Evolutionary conservation across 2,888 invertebrate species (phyloP).

Genomic region (Anodontia alba): DNA sequence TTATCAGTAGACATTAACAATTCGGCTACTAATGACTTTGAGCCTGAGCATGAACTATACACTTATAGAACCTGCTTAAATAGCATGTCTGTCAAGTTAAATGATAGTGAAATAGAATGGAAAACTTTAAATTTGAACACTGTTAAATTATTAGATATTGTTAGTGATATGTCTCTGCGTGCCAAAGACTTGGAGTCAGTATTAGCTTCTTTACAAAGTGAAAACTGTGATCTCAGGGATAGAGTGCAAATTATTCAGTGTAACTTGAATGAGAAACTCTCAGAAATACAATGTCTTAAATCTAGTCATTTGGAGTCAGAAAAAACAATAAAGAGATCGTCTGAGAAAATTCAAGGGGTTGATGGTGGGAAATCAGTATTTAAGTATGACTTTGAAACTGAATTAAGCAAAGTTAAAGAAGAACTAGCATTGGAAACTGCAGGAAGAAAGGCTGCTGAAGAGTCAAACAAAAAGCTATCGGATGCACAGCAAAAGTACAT

Average conservation of each 20-base stretch:
- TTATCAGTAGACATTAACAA: not conserved
- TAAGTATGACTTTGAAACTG: not conserved
- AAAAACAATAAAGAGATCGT: constrained; percentile 21
- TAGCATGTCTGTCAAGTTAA: not conserved
- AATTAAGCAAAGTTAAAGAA: not conserved
- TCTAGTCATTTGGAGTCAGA: constrained; percentile 23
- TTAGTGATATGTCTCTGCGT: not conserved
- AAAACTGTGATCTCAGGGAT: constrained; percentile 11
- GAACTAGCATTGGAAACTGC: not conserved
- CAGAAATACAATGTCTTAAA: constrained; percentile 10
- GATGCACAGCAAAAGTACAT: not conserved
- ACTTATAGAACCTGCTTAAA: not conserved
- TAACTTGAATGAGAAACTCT: not conserved
- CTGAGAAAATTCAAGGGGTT: constrained; percentile 11
- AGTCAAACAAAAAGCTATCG: not conserved
- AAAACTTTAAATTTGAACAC: not conserved
- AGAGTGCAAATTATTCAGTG: not conserved
- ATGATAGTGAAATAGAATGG: not conserved
- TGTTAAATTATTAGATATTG: not conserved
- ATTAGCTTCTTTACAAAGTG: constrained; percentile 16
- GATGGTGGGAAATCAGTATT: not conserved
- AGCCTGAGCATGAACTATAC: not conserved
- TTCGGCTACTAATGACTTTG: not conserved
- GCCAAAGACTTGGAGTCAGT: constrained; percentile 29
- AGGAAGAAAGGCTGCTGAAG: not conserved